Evolutionary conservation across 2,888 invertebrate species (phyloP).

Genomic region (Callimorpha dominula): DNA sequence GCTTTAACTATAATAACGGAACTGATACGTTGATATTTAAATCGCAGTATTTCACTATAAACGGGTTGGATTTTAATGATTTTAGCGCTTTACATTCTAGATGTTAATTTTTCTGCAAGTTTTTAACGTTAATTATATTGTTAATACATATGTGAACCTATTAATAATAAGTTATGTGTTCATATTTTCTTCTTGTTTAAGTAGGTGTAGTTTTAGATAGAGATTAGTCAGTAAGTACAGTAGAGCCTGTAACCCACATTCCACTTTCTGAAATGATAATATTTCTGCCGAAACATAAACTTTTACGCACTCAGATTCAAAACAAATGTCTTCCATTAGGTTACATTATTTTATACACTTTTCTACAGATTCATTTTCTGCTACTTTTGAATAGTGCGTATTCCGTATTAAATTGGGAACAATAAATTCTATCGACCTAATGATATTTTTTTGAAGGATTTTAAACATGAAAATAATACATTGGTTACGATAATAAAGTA

Average conservation of each 20-base stretch:
- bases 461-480: slow-evolving; percentile 57
- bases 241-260: slow-evolving; percentile 63
- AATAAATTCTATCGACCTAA: slow-evolving; percentile 74
- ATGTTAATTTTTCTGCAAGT: slow-evolving; percentile 62
- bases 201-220: slow-evolving; percentile 39
- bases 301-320: slow-evolving; percentile 66
- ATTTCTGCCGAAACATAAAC: slow-evolving; percentile 48
- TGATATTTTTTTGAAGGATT: slow-evolving; percentile 74
- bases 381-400: slow-evolving; percentile 43
- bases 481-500: slow-evolving; percentile 55
- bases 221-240: slow-evolving; percentile 39
- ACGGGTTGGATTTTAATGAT: slow-evolving; percentile 74
- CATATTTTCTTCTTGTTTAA: slow-evolving; percentile 64
- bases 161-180: slow-evolving; percentile 63
- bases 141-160: slow-evolving; percentile 59
- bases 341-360: slow-evolving; percentile 68
- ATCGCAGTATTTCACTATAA: slow-evolving; percentile 75
- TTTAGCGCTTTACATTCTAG: slow-evolving; percentile 69
- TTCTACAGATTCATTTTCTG: slow-evolving; percentile 45
- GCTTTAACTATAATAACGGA: slow-evolving; percentile 77
- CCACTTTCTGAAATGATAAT: slow-evolving; percentile 57
- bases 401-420: slow-evolving; percentile 73
- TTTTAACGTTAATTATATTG: slow-evolving; percentile 61
- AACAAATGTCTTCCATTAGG: slow-evolving; percentile 84
- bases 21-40: slow-evolving; percentile 67